Evolutionary conservation across 2,797 vertebrate genomes (phyloP), one percentile per base, ranked within the genome.

Genomic region (Antrozous pallidus): DNA sequence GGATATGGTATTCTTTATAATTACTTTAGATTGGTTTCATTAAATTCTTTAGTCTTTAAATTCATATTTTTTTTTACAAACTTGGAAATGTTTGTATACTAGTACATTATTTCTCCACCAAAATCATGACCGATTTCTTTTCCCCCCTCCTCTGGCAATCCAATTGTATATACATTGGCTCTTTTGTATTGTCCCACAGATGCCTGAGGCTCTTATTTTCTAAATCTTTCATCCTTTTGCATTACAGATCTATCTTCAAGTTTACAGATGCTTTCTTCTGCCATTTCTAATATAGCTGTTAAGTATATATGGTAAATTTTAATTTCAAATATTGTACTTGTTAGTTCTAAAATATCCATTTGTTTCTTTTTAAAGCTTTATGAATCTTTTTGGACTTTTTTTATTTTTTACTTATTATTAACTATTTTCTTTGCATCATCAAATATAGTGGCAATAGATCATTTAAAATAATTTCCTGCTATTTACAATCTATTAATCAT

Each of bases 361-460:
- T 84, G 26, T 70, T 90, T 70, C 9, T 86, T 78, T 73, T 56
- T 81, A 69, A 78, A 26, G 51, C 13, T 49, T 83, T 86, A 33
- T 13, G 26, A 16, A 40, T 69, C 31, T 58, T 49, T 82, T 14
- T 20, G 85, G 84, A 31, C 5, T 85, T 56, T 67, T 47, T 2
- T 28, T 49, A 14, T 75, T 2, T 82, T 85, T 49, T 16, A n/a
- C 28, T 73, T 88, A 18, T 91, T 86, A 88, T 51, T 38, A 82
- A 81, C 20, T 75, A 51, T 84, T 81, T 94, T 82, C 49, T 87
- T 96, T 92, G 56, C 6, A 47, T 82, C n/a, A 84, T 5, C 33
- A 2, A 61, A 13, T 28, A 70, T 22, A 87, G 8, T 20, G 24
- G 22, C 10, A 67, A 67, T 11, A 73, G 20, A 14, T 33, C 20